Conservation (phyloP, 1,140 invertebrate genomes). For the Radopholus similis region DNA sequence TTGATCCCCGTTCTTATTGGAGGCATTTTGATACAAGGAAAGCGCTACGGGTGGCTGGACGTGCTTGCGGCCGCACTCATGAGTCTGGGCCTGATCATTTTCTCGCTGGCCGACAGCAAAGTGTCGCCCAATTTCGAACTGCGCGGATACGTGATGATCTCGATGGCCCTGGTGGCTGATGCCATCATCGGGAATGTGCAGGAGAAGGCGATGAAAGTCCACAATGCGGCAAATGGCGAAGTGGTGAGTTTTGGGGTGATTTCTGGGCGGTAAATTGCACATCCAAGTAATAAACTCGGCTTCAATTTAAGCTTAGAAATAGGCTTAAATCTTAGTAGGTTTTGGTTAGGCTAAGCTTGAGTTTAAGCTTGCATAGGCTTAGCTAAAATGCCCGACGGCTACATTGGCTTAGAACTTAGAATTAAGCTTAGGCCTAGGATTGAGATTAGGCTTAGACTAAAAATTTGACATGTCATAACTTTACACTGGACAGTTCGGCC, state of each 20-base stretch:
- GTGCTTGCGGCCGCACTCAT: slow-evolving; percentile 67
- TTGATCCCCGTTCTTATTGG: slow-evolving; percentile 75
- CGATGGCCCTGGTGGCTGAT: slow-evolving; percentile 81
- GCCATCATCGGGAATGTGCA: slow-evolving; percentile 91
- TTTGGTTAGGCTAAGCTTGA: too few species aligned
- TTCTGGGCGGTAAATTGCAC: too few species aligned
- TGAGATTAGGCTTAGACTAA: too few species aligned
- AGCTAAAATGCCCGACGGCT: neutral
- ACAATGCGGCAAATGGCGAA: slow-evolving; percentile 78
- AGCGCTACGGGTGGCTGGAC: slow-evolving; percentile 35
- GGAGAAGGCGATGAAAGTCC: slow-evolving; percentile 83
- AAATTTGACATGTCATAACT: too few species aligned
- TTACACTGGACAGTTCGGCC: too few species aligned
- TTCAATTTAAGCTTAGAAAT: too few species aligned
- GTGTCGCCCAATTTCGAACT: slow-evolving; percentile 81
- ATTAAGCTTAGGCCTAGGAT: too few species aligned
- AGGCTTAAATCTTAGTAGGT: too few species aligned
- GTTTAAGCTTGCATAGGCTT: too few species aligned
- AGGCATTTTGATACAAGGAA: slow-evolving; percentile 44
- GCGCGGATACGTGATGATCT: slow-evolving; percentile 76
- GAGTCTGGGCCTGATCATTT: slow-evolving; percentile 84
- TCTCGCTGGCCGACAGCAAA: slow-evolving; percentile 84
- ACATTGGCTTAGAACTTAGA: neutral
- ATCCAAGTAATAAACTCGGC: too few species aligned
- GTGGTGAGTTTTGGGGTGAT: slow-evolving; percentile 66